Base-by-base conservation (phyloP, 2,797 vertebrate species). In the Enteromius paludinosus region DNA sequence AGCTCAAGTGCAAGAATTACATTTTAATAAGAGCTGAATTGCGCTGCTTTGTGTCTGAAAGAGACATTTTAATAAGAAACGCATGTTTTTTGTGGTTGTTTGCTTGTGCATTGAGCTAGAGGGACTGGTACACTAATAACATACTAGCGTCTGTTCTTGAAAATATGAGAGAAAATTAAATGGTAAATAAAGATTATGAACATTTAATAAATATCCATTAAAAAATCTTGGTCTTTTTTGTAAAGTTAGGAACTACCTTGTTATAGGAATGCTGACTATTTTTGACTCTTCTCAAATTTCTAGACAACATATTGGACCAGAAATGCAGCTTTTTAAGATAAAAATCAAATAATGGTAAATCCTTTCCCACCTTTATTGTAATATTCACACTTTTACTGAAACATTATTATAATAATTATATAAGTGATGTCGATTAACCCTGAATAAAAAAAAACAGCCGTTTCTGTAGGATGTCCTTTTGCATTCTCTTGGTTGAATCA, bases 141-240 rank as follows among this genome's bases (percentile, higher is more conserved):
- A 54, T 47, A 38, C 71, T 82, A 80, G 77, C 82, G 82, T 80
- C 62, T 82, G 71, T 66, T 71, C 41, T 56, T 17, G 5, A 80
- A 33, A 78, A 3, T 45, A 78, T 61, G 5, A 66, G 65, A 78
- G 43, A 49, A 77, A 84, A 69, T 81, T n/a, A 70, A 82, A 61
- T 43, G n/a, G 23, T 41, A n/a, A 15, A 30, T 78, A 54, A 79
- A 54, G 62, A 28, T 70, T 38, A 86, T 74, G 68, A 70, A 83
- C 69, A 30, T 86, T 85, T 85, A 86, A 86, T 85, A 85, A 86
- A 88, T 66, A 45, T 69, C 30, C 59, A 69, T 38, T 2, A 38
- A 47, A 12, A 20, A 35, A 10, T 18, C 59, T 20, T 52, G 59
- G 56, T 73, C 9, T 73, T 81, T 64, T 38, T 70, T n/a, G 15